Evolutionary conservation across 2,797 vertebrate genomes (phyloP).

Genomic region (Coranthus polyacanthus): DNA sequence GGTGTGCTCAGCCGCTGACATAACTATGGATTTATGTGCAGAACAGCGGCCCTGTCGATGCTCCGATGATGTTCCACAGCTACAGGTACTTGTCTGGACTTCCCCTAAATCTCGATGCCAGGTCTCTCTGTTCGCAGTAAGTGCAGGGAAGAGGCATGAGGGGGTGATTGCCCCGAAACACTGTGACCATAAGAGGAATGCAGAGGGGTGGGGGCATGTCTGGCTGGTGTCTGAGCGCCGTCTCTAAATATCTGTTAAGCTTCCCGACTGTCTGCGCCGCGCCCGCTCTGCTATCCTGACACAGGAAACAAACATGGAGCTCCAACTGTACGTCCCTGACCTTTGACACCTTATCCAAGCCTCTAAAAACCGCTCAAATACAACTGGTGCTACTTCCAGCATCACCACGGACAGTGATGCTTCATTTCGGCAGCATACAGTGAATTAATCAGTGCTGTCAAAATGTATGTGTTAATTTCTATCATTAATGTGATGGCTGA

Average conservation of each 20-base stretch:
- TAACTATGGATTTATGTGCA: constrained; percentile 4
- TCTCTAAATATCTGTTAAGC: constrained; percentile 49
- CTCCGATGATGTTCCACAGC: constrained; percentile 30
- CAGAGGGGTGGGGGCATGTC: constrained; percentile 34
- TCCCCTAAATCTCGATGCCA: constrained; percentile 17
- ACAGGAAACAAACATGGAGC: constrained; percentile 53
- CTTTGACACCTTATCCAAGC: constrained; percentile 38
- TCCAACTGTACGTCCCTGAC: constrained; percentile 39
- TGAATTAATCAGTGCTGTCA: not conserved
- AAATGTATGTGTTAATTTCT: too few relatives aligned
- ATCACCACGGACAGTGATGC: not conserved
- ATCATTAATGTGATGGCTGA: too few relatives aligned
- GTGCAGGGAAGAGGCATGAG: not conserved
- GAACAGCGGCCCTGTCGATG: not conserved
- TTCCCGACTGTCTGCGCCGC: constrained; percentile 45
- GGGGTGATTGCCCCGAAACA: constrained; percentile 17
- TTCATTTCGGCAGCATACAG: not conserved
- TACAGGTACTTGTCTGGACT: constrained; percentile 34
- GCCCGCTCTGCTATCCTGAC: constrained; percentile 40
- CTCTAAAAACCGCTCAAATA: constrained; percentile 31
- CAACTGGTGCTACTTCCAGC: constrained; percentile 49
- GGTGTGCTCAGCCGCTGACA: constrained; percentile 2
- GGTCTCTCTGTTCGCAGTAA: constrained; percentile 26
- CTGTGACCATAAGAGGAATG: constrained; percentile 64
- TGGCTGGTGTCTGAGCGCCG: constrained; percentile 43